These are phyloP conservation scores for Cydia strobilella DNA, from an alignment of 1,140 invertebrate genomes.

Conservation along the genomic window DNA sequence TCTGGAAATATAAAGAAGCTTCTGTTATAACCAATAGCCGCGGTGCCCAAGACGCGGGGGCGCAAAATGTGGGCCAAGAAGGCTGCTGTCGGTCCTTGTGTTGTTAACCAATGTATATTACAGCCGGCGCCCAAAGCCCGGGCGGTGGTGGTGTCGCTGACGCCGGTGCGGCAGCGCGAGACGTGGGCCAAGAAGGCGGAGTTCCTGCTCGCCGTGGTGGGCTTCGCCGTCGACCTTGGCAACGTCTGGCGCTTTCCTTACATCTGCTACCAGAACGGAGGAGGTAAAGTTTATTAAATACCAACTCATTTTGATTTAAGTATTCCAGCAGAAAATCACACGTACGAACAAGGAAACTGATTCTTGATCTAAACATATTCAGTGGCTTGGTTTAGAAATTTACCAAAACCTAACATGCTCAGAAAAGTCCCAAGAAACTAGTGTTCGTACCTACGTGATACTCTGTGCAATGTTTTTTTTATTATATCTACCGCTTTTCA, in stretches of 20 bases:
- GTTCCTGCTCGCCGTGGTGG: slow-evolving; percentile 92
- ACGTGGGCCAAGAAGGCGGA: slow-evolving; percentile 93
- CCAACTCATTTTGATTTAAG: slow-evolving; percentile 15
- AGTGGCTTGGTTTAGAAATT: no score
- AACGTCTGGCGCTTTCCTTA: slow-evolving; percentile 85
- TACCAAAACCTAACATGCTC: no score
- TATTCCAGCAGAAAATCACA: no score
- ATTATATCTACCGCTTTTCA: no score
- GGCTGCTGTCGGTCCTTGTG: slow-evolving; percentile 81
- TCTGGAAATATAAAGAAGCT: no score
- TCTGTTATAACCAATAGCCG: no score
- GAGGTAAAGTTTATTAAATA: slow-evolving; percentile 76
- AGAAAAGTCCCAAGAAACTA: no score
- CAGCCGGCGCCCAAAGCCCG: slow-evolving; percentile 66
- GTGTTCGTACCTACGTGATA: no score
- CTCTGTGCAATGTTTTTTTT: no score
- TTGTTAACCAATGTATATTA: background rate
- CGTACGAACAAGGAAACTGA: no score
- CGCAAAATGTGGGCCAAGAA: slow-evolving; percentile 89
- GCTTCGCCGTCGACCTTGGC: slow-evolving; percentile 89
- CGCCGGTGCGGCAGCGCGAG: slow-evolving; percentile 83
- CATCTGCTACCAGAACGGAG: slow-evolving; percentile 90
- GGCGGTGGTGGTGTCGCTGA: slow-evolving; percentile 83
- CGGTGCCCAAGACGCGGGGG: no score
- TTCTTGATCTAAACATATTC: no score